These are phyloP conservation scores for Cryptus armator DNA, from an alignment of 2,888 invertebrate species.

Conservation along the genomic window DNA sequence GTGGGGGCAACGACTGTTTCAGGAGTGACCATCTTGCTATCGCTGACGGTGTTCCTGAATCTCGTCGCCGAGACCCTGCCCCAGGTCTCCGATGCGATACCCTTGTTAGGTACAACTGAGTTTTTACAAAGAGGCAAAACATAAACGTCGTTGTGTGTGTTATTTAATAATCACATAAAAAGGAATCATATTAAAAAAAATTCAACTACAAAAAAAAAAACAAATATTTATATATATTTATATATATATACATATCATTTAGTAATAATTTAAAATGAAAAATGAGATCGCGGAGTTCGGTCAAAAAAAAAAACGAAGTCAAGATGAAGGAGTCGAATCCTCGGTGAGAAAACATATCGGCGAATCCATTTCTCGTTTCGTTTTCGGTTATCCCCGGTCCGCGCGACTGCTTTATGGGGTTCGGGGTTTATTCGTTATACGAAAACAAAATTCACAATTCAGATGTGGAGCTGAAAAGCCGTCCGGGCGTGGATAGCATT, in stretches of 20 bases:
- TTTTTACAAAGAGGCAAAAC: slow-evolving; percentile 79
- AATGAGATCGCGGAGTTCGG: not conserved
- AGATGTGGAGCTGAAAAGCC: not conserved
- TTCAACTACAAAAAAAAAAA: slow-evolving; percentile 9
- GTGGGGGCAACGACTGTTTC: slow-evolving; percentile 88
- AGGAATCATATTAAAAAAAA: slow-evolving; percentile 50
- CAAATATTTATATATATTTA: not conserved
- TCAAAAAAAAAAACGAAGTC: not conserved
- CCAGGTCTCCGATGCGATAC: slow-evolving; percentile 99
- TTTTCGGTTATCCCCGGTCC: not conserved
- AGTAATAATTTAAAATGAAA: slow-evolving; percentile 34
- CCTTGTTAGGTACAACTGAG: slow-evolving; percentile 97
- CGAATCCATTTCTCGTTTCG: slow-evolving; percentile 12
- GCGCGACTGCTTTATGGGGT: not conserved
- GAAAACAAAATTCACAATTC: slow-evolving; percentile 31
- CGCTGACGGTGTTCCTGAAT: slow-evolving; percentile 99
- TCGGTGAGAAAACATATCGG: slow-evolving; percentile 35
- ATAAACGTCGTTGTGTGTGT: slow-evolving; percentile 59
- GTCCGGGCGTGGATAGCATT: not conserved
- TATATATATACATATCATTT: slow-evolving; percentile 33
- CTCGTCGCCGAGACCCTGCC: slow-evolving; percentile 99
- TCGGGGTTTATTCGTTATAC: not conserved
- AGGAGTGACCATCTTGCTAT: slow-evolving; percentile 99
- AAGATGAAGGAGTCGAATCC: slow-evolving; percentile 45
- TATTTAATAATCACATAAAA: slow-evolving; percentile 57